Base-by-base conservation (phyloP, 2,888 invertebrate genomes). In the Micoletzkya japonica region DNA sequence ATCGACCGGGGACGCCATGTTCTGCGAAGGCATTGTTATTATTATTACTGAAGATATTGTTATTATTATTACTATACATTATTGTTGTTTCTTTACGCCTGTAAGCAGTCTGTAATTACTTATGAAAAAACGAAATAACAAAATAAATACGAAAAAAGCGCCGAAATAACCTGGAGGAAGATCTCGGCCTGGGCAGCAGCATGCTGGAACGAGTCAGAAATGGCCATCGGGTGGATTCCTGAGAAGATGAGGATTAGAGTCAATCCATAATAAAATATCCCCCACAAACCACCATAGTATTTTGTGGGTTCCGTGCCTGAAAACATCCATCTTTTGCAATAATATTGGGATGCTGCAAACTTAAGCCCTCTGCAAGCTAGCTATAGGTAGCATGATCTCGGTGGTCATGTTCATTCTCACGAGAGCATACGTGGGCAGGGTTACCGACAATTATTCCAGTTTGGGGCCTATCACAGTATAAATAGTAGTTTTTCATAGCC, bases 211-310 rank as follows among this genome's bases (percentile, higher is more conserved):
- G 95, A 91, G 86, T 98, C 97, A 4, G 96, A 96, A 82, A 98
- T 97, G 0, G 92, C 91, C 6, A 96, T 95, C 1, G 98, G 98
- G 86, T 99, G 98, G 83, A 99, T 93, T 60, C 97, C 96, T 87
- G 74, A n/a, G 79, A 74, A 70, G 66, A 52, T 49, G 20, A 28
- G 17, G 0, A 34, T 6, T 39, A 26, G 24, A 59, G 17, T 24
- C 10, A 3, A 39, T 60, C 30, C 2, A 28, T 63, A 2, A 36
- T 7, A 32, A 63, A 39, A n/a, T 44, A 14, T 36, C 2, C 7
- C 20, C 24, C 36, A 60, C 30, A 30, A 56, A 68, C 20, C n/a
- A n/a, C n/a, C n/a, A n/a, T n/a, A 61, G 24, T 17, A 59, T 2
- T 24, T 20, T 59, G 44, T 44, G 20, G 20, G 20, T n/a, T n/a